A percentile compares a stretch with the other conserved stretches of the same genome.
These are phyloP conservation scores for Drosophila prosaltans DNA, from an alignment of 1,140 invertebrate species.

Conservation along the genomic window DNA sequence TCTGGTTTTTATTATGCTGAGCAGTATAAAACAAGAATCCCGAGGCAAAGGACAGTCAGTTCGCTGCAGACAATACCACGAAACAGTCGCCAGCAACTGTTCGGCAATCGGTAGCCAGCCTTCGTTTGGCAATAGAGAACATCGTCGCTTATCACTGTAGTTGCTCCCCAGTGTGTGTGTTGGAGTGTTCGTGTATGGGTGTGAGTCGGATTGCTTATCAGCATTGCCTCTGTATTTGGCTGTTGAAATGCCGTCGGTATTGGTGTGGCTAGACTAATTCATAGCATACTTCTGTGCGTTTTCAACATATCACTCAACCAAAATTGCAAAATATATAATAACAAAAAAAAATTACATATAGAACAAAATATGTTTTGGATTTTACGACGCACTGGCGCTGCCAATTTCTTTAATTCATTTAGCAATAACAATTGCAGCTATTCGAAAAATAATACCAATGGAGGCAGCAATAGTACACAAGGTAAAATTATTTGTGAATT, in stretches of 20 bases:
- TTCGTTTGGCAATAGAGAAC: conserved; percentile 17
- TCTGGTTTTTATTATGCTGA: not conserved
- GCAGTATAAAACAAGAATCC: conserved; percentile 53
- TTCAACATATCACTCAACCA: conserved; percentile 48
- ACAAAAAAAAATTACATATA: not conserved
- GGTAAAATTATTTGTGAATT: conserved; percentile 41
- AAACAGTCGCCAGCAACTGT: conserved; percentile 44
- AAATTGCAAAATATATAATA: conserved; percentile 12
- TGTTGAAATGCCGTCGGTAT: conserved; percentile 59
- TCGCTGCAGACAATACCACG: conserved; percentile 55
- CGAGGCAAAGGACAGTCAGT: conserved; percentile 47
- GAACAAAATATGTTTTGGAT: conserved; percentile 82
- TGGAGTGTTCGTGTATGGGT: conserved; percentile 4
- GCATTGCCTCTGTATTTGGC: conserved; percentile 24
- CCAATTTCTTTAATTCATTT: conserved; percentile 82
- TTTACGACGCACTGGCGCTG: conserved; percentile 79
- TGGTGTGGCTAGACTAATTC: conserved; percentile 30
- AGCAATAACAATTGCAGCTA: conserved; percentile 80
- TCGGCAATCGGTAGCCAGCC: conserved; percentile 18
- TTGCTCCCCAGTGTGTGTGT: not conserved
- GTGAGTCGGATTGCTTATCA: conserved; percentile 43
- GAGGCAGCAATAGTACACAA: conserved; percentile 66
- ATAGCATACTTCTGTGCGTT: conserved; percentile 45
- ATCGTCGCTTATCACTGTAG: conserved; percentile 44
- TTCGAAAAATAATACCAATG: conserved; percentile 62